Percentiles rank a stretch among this genome's conserved stretches.
These are phyloP conservation scores for Drosophila hamatofila DNA, from an alignment of 2,888 invertebrate species.

Conservation along the genomic window DNA sequence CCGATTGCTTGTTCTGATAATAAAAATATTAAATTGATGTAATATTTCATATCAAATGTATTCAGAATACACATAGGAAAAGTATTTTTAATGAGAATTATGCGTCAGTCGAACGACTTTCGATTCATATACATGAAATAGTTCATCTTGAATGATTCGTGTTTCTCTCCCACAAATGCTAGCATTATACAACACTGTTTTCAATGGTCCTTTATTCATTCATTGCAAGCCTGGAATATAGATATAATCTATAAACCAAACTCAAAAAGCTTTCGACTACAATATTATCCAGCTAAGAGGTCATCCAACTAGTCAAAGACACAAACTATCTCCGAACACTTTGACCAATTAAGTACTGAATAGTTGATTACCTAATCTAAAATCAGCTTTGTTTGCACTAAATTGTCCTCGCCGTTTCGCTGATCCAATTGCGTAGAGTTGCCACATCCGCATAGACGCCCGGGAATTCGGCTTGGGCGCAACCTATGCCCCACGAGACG, in stretches of 20 bases:
- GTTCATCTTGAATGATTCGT: too few species aligned
- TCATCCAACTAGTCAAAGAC: background rate
- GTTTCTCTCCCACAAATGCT: background rate
- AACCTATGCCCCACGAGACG: constrained; percentile 80
- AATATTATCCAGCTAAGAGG: background rate
- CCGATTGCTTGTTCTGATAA: too few species aligned
- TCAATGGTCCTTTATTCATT: background rate
- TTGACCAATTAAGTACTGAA: background rate
- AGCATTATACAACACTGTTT: background rate
- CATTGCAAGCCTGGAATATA: background rate
- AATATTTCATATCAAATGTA: too few species aligned
- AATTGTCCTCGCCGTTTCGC: constrained; percentile 25
- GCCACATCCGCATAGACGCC: constrained; percentile 81
- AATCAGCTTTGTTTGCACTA: background rate
- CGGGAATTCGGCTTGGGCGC: constrained; percentile 69
- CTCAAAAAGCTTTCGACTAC: background rate
- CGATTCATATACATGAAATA: too few species aligned
- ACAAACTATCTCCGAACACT: background rate
- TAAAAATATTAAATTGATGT: too few species aligned
- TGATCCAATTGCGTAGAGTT: constrained; percentile 60
- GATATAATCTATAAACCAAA: background rate
- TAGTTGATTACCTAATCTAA: background rate
- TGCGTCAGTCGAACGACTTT: too few species aligned
- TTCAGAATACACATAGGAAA: too few species aligned
- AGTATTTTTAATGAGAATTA: too few species aligned